Conservation (phyloP, 2,113 vertebrate species). For the Epinephelus fuscoguttatus region DNA sequence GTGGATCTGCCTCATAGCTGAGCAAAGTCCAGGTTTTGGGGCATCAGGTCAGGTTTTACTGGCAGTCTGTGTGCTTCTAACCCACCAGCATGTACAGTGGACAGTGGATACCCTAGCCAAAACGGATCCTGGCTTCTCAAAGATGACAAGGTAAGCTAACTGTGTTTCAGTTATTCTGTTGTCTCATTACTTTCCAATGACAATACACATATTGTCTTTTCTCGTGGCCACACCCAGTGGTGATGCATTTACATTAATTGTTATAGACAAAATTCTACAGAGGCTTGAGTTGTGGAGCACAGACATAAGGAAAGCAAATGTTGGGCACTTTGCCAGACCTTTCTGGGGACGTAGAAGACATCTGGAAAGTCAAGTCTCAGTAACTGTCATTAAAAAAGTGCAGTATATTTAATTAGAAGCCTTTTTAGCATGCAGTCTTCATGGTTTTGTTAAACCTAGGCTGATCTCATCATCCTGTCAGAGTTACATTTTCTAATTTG, state of each 20-base stretch:
- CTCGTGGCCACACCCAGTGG: slow-evolving; percentile 25
- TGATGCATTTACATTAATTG: neutral
- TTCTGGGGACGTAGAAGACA: neutral
- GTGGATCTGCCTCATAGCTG: slow-evolving; percentile 45
- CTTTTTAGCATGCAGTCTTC: neutral
- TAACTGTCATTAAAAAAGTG: neutral
- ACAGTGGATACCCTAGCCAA: slow-evolving; percentile 81
- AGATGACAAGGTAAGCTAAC: slow-evolving; percentile 81
- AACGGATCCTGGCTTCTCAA: slow-evolving; percentile 79
- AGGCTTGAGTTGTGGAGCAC: neutral
- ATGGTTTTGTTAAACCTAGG: neutral
- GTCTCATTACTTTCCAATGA: neutral
- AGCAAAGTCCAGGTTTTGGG: slow-evolving; percentile 43
- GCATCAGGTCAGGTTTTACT: slow-evolving; percentile 69
- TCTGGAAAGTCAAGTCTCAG: neutral
- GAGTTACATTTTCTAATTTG: neutral
- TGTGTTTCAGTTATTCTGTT: neutral
- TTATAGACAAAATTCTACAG: neutral
- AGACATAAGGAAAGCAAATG: neutral
- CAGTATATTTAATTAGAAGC: neutral
- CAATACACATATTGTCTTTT: neutral
- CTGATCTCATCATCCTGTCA: neutral
- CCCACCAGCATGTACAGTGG: slow-evolving; percentile 77
- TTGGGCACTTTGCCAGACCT: neutral
- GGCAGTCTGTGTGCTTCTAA: slow-evolving; percentile 74